Evolutionary conservation across 2,888 invertebrate species (phyloP).

Genomic region (Drosophila buzzatii): DNA sequence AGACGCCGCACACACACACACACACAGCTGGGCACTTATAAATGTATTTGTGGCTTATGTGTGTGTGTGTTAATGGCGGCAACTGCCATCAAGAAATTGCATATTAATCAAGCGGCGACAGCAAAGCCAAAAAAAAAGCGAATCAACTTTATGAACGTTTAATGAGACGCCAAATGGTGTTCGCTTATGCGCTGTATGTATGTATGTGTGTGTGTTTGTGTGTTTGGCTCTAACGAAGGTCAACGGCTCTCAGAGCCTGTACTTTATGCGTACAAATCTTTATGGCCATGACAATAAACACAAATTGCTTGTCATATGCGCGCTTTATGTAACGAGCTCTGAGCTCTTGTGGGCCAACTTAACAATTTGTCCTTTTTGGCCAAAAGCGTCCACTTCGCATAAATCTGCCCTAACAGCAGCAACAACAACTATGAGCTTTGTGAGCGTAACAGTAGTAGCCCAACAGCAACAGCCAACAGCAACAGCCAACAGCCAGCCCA

Average conservation of each 20-base stretch:
- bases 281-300: conserved; percentile 76
- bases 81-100: conserved; percentile 74
- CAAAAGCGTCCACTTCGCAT: conserved; percentile 43
- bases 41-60: conserved; percentile 54
- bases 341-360: conserved; percentile 48
- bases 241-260: conserved; percentile 42
- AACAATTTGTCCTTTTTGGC: conserved; percentile 65
- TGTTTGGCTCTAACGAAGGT: conserved; percentile 59
- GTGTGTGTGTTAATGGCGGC: conserved; percentile 65
- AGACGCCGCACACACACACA: conserved; percentile 30
- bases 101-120: conserved; percentile 70
- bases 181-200: conserved; percentile 16
- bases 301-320: conserved; percentile 79
- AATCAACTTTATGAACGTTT: conserved; percentile 65
- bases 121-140: conserved; percentile 37
- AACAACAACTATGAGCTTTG: neutral
- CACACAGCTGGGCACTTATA: conserved; percentile 35
- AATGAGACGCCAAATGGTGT: conserved; percentile 68
- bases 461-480: conserved; percentile 1
- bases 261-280: conserved; percentile 63
- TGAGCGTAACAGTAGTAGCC: conserved; percentile 14
- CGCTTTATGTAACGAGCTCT: conserved; percentile 68
- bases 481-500: conserved; percentile 23
- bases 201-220: conserved; percentile 15
- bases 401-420: conserved; percentile 48